phyloP scores from a whole-genome alignment of 2,888 invertebrate species.

The Acronicta leporina region DNA sequence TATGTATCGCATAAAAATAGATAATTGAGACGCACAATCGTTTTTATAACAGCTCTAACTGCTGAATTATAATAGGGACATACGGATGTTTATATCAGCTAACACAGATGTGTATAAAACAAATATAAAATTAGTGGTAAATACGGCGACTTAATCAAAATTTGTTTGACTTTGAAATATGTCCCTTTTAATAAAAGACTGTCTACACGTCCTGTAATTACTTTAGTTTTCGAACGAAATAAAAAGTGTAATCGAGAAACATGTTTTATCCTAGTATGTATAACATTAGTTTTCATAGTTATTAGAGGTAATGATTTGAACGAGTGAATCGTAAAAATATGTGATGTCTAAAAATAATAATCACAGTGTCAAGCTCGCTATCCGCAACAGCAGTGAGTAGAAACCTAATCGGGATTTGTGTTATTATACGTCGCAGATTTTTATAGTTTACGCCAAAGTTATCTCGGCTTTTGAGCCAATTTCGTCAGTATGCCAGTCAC shows the following conservation, averaged over 20 bases:
- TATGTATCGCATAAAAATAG: slow-evolving; percentile 52
- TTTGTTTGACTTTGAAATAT: too few species aligned
- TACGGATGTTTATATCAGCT: slow-evolving; percentile 13
- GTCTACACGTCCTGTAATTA: too few species aligned
- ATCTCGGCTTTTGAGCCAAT: slow-evolving; percentile 65
- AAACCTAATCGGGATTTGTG: slow-evolving; percentile 62
- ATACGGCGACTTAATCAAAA: too few species aligned
- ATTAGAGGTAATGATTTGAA: too few species aligned
- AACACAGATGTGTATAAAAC: slow-evolving; percentile 12
- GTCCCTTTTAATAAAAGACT: too few species aligned
- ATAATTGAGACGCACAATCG: slow-evolving; percentile 60
- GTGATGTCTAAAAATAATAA: too few species aligned
- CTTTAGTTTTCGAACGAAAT: too few species aligned
- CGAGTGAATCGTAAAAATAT: too few species aligned
- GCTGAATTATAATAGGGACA: slow-evolving; percentile 54
- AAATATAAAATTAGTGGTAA: too few species aligned
- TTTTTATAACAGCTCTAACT: slow-evolving; percentile 61
- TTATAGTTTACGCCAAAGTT: slow-evolving; percentile 60
- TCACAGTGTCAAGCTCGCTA: slow-evolving; percentile 3
- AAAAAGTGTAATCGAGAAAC: too few species aligned
- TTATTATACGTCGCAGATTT: slow-evolving; percentile 62
- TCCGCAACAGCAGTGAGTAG: slow-evolving; percentile 25
- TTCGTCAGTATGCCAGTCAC: slow-evolving; percentile 59
- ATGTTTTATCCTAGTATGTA: too few species aligned
- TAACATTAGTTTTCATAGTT: too few species aligned